phyloP scores from a whole-genome alignment of 2,888 invertebrate species.

The Drosophila silvestris region DNA sequence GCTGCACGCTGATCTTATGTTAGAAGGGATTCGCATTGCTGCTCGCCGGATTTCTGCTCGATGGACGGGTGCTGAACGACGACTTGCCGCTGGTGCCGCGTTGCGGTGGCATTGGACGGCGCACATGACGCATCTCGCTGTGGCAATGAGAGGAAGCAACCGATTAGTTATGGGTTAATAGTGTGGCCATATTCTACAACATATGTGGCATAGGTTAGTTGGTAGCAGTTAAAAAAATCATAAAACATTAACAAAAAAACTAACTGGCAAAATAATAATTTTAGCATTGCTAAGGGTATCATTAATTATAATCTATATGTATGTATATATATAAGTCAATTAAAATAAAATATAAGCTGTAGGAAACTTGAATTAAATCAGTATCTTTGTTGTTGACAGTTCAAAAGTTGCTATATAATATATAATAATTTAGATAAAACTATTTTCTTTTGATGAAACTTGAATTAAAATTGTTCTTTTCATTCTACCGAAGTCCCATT shows the following conservation, averaged over 20 bases:
- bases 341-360: background rate
- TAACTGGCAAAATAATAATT: background rate
- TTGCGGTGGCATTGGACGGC: slow-evolving; percentile 87
- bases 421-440: background rate
- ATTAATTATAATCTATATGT: background rate
- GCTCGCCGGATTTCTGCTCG: slow-evolving; percentile 86
- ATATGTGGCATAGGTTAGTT: background rate
- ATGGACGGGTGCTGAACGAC: slow-evolving; percentile 87
- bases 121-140: slow-evolving; percentile 89
- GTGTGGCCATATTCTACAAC: background rate
- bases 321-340: background rate
- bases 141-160: slow-evolving; percentile 9
- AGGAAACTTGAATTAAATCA: background rate
- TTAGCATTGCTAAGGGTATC: background rate
- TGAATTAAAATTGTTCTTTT: background rate
- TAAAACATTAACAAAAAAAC: background rate
- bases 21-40: slow-evolving; percentile 88
- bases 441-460: background rate
- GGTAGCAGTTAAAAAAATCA: background rate
- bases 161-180: slow-evolving; percentile 3
- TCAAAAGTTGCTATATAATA: background rate
- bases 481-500: background rate
- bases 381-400: background rate
- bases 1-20: slow-evolving; percentile 86
- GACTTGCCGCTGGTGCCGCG: slow-evolving; percentile 87